phyloP scores from a whole-genome alignment of 2,113 vertebrate genomes.

The Motacilla tschutschensis region DNA sequence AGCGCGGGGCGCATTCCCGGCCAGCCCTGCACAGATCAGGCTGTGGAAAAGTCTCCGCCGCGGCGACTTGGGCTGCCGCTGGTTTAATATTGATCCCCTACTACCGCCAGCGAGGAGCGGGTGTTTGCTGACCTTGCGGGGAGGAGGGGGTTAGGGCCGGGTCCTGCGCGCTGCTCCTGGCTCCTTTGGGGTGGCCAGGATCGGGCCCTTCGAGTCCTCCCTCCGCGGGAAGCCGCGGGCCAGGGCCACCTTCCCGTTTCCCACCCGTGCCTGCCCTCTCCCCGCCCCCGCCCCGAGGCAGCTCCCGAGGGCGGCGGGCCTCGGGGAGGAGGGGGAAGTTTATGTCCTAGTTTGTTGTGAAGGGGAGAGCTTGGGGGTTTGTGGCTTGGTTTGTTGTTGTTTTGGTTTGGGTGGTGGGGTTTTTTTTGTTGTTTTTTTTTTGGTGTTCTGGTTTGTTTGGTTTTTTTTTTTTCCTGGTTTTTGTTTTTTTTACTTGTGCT shows the following conservation, averaged over 20 bases:
- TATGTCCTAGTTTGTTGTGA: background rate
- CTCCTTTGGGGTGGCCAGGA: background rate
- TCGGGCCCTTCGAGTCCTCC: background rate
- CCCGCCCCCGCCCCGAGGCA: background rate
- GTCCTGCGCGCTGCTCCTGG: background rate
- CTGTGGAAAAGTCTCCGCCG: background rate
- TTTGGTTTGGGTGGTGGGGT: background rate
- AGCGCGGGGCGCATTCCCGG: background rate
- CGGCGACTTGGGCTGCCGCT: background rate
- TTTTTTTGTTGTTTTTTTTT: too few relatives aligned
- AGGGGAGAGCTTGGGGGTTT: background rate
- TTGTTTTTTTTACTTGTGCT: background rate
- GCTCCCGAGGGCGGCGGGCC: background rate
- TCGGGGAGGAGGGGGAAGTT: background rate
- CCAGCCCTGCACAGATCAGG: background rate
- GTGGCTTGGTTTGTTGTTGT: background rate
- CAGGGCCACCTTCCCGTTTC: background rate
- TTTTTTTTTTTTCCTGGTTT: background rate
- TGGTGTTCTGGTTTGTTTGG: too few relatives aligned
- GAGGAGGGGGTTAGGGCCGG: background rate
- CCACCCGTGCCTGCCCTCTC: background rate
- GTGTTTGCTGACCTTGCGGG: background rate
- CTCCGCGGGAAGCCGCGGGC: background rate
- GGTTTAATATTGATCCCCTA: background rate
- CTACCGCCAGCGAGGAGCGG: background rate